Evolutionary conservation across 1,140 invertebrate genomes (phyloP).

Genomic region (Euschistus heros): DNA sequence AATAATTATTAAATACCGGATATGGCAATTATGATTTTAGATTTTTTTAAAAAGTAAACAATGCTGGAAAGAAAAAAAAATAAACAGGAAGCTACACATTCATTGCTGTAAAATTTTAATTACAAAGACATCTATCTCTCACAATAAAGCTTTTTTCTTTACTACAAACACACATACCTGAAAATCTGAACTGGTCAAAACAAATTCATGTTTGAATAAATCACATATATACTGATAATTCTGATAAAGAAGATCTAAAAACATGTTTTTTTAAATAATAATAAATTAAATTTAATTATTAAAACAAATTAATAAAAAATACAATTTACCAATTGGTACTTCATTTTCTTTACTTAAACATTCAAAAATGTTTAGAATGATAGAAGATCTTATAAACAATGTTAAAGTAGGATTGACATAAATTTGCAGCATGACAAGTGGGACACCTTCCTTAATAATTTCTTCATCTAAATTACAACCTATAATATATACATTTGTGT

Average conservation of each 20-base stretch:
- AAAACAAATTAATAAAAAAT: not conserved
- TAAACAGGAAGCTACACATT: no score
- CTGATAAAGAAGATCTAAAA: not conserved
- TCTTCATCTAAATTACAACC: not conserved
- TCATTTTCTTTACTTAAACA: not conserved
- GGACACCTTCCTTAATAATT: not conserved
- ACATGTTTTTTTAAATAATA: not conserved
- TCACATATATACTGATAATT: not conserved
- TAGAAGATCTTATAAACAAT: not conserved
- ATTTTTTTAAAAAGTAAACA: no score
- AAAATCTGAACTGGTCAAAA: not conserved
- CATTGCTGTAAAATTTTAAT: no score
- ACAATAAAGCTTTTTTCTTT: no score
- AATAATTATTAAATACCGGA: no score
- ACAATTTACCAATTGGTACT: not conserved
- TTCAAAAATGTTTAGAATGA: not conserved
- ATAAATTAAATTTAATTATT: no score
- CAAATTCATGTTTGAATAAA: slow-evolving; percentile 7
- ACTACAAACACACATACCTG: not conserved
- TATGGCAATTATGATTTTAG: no score
- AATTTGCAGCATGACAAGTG: not conserved
- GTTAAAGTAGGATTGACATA: not conserved
- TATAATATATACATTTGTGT: not conserved
- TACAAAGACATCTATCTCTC: no score
- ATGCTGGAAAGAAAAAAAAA: no score